Evolutionary conservation across 1,140 invertebrate species (phyloP), one percentile per base, ranked within the genome.

Genomic region (Himalopsyche phryganea): DNA sequence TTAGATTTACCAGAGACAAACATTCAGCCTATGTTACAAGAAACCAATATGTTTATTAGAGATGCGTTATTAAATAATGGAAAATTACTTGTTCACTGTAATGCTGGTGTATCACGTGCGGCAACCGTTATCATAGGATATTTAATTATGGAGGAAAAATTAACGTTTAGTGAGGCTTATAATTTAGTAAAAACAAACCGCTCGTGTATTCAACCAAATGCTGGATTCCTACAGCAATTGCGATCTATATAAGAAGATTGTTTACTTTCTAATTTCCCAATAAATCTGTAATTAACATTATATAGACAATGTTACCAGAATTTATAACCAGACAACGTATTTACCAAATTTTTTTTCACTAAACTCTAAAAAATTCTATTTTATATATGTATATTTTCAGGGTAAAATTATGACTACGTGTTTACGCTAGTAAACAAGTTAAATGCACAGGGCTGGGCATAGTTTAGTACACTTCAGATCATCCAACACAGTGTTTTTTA

Each of bases 71-170:
- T 73, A 19, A 63, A 72, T 50, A 67, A 72, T 40, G 81, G 84
- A 19, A 87, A 85, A 71, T 79, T 94, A 49, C 79, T 94, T 51
- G 85, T 96, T 0, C 93, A 97, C 73, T 97, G 94, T 69, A 94
- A 94, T 73, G 91, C 92, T 4, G 94, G 94, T 6, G 84, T 95
- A 1, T 96, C 92, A 9, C 76, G 94, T 14, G 91, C 92, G n/a
- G 81, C 92, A 2, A 82, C 86, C 28, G 78, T 96, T 44, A 83
- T 89, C 10, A 86, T 95, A 52, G 89, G 86, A 9, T 96, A 89
- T 76, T 75, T 96, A 10, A 95, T 96, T 80, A 75, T 83, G 40
- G 79, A 79, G 53, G 66, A 84, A 35, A 73, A 81, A 38, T 78
- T 87, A 68, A 63, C 64, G 15, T 90, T 84, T 67, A 72, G 82